phyloP scores from a whole-genome alignment of 1,140 invertebrate genomes.

The Cyrtorhinus lividipennis region DNA sequence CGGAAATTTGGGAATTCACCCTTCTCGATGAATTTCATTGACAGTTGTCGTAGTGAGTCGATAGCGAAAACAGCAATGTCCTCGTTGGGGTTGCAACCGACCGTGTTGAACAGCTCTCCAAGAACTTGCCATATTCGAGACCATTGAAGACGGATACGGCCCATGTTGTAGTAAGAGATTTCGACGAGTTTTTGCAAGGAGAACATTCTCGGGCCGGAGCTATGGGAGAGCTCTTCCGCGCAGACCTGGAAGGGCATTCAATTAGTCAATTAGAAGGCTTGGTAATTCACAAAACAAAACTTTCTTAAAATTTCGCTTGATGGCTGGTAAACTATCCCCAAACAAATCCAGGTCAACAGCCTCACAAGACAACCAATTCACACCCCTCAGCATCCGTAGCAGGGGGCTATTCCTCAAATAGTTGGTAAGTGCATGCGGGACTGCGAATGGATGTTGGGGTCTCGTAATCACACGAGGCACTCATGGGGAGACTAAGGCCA shows the following conservation, averaged over 20 bases:
- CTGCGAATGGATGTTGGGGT: too few relatives aligned
- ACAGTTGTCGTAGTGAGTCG: slow-evolving; percentile 90
- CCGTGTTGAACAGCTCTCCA: slow-evolving; percentile 76
- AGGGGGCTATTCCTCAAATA: too few relatives aligned
- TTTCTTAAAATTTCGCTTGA: too few relatives aligned
- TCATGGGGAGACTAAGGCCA: too few relatives aligned
- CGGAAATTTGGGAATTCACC: slow-evolving; percentile 98
- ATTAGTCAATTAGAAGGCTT: too few relatives aligned
- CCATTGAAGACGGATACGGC: slow-evolving; percentile 94
- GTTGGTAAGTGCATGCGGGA: too few relatives aligned
- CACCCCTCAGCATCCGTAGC: too few relatives aligned
- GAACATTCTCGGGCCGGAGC: slow-evolving; percentile 86
- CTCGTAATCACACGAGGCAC: too few relatives aligned
- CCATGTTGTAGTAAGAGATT: slow-evolving; percentile 99
- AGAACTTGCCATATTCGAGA: slow-evolving; percentile 94
- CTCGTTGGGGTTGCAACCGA: slow-evolving; percentile 88
- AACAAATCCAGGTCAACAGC: too few relatives aligned
- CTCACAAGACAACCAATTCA: too few relatives aligned
- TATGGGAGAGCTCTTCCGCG: slow-evolving; percentile 79
- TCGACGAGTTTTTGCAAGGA: slow-evolving; percentile 98
- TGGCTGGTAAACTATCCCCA: too few relatives aligned
- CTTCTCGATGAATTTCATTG: slow-evolving; percentile 99
- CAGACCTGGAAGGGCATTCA: slow-evolving; percentile 64
- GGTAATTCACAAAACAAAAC: too few relatives aligned
- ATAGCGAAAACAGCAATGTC: slow-evolving; percentile 97